Percentiles rank a stretch among this genome's conserved stretches.
Evolutionary conservation across 2,888 invertebrate genomes (phyloP).

Genomic region (Acleris literana): DNA sequence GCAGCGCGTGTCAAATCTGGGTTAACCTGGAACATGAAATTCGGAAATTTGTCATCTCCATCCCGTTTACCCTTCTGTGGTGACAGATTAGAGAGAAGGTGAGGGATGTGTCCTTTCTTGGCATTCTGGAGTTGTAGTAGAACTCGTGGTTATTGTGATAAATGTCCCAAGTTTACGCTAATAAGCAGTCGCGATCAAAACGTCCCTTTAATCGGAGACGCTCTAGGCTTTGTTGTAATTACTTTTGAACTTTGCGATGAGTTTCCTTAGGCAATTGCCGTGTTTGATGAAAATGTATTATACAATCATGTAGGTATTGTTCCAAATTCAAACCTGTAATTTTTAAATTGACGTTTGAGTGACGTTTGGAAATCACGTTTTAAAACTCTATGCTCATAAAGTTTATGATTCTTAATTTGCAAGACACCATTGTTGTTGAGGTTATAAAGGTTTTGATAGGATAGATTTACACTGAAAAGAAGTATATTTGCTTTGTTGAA

Average conservation of each 20-base stretch:
- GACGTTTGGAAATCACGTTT: no score
- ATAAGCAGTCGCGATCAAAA: constrained; percentile 36
- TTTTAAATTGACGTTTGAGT: no score
- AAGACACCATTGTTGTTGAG: no score
- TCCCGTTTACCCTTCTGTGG: not conserved
- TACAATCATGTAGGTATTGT: no score
- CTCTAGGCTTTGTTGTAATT: constrained; percentile 45
- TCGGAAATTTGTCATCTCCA: no score
- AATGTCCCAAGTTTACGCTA: constrained; percentile 29
- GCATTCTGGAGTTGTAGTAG: not conserved
- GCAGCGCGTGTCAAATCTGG: constrained; percentile 21
- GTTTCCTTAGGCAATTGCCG: constrained; percentile 40
- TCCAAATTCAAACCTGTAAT: no score
- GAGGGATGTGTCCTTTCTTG: no score
- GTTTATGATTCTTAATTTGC: no score
- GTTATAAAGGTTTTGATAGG: no score
- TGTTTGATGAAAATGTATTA: constrained; percentile 16
- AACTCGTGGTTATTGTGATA: constrained; percentile 24
- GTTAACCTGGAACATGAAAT: not conserved
- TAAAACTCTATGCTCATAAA: no score
- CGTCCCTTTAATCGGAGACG: constrained; percentile 34
- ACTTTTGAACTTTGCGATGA: constrained; percentile 42
- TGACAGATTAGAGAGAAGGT: not conserved
- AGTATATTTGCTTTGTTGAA: no score
- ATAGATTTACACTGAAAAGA: no score